phyloP scores from a whole-genome alignment of 2,113 vertebrate genomes.

The Rhinoptilus africanus region DNA sequence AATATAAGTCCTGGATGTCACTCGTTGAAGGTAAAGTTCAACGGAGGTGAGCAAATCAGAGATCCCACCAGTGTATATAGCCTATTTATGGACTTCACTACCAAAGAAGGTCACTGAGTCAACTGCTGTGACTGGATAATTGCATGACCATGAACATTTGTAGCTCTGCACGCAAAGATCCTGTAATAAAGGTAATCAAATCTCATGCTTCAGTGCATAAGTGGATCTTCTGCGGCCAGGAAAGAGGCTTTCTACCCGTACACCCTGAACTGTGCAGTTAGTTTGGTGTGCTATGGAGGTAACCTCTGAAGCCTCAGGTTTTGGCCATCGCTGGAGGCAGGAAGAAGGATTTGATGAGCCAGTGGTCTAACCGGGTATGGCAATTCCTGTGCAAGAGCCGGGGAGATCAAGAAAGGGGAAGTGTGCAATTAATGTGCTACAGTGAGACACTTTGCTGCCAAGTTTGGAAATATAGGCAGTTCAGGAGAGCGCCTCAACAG shows the following conservation, averaged over 20 bases:
- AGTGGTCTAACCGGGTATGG: slow-evolving; percentile 19
- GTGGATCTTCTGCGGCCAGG: background rate
- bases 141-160: slow-evolving; percentile 27
- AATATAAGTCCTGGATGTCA: background rate
- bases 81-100: background rate
- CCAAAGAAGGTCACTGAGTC: slow-evolving; percentile 35
- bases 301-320: background rate
- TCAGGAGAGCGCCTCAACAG: background rate
- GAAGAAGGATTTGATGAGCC: slow-evolving; percentile 16
- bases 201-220: slow-evolving; percentile 41
- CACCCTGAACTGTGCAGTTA: background rate
- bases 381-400: background rate
- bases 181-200: slow-evolving; percentile 59
- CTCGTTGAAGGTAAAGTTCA: background rate
- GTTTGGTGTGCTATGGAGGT: background rate
- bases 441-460: background rate
- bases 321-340: background rate
- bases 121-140: slow-evolving; percentile 41
- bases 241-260: background rate
- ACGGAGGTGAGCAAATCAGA: background rate
- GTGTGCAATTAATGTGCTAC: background rate
- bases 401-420: background rate
- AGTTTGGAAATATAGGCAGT: fast-evolving
- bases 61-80: background rate
- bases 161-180: slow-evolving; percentile 26